A percentile compares a stretch with the other conserved stretches of the same genome.
These are phyloP conservation scores for Chamaea fasciata DNA, from an alignment of 2,113 vertebrate species.

Conservation along the genomic window DNA sequence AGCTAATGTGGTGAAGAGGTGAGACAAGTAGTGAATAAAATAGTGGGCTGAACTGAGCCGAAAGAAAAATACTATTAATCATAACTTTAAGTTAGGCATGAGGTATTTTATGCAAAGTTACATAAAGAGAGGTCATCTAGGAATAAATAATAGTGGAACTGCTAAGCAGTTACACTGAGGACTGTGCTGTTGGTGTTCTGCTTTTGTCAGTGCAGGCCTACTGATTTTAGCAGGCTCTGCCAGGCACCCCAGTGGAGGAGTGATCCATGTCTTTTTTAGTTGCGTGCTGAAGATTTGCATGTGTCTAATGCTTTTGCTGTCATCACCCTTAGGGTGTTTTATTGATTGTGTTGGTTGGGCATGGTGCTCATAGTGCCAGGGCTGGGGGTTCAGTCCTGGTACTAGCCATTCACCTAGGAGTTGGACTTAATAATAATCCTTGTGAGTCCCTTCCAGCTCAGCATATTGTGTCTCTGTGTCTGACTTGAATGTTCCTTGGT, in stretches of 20 bases:
- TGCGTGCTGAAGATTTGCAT: neutral
- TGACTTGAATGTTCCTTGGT: neutral
- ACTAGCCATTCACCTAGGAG: neutral
- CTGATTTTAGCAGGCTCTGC: neutral
- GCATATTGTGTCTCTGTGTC: neutral
- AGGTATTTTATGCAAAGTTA: neutral
- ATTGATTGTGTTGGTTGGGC: neutral
- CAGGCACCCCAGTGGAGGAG: neutral
- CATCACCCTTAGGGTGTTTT: neutral
- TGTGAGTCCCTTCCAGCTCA: neutral
- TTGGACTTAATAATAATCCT: fast-evolving
- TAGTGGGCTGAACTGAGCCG: neutral
- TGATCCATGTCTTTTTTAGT: neutral
- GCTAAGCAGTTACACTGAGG: neutral
- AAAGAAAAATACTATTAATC: neutral
- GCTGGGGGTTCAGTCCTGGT: neutral
- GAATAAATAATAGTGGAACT: neutral
- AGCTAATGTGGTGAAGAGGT: conserved; percentile 24
- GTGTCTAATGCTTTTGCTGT: neutral
- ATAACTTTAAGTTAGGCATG: neutral
- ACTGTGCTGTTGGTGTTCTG: neutral
- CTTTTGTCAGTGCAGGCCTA: neutral
- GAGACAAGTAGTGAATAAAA: neutral
- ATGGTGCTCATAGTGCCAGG: neutral
- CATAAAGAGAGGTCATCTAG: neutral